phyloP scores from a whole-genome alignment of 2,888 invertebrate genomes.

The Rhamphomyia laevipes region DNA sequence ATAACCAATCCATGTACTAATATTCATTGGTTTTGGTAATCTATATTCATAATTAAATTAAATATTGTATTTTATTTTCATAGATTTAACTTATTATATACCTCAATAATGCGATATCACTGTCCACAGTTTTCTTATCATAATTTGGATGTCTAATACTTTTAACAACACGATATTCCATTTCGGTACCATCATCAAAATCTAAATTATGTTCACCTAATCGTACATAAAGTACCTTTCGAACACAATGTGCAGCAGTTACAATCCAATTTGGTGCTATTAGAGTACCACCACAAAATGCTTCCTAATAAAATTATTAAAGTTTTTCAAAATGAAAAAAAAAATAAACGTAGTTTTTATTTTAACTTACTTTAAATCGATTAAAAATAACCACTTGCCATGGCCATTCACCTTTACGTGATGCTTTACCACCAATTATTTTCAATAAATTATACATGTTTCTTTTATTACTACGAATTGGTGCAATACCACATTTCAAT shows the following conservation, averaged over 20 bases:
- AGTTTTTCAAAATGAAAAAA: neutral
- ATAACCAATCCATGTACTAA: slow-evolving; percentile 42
- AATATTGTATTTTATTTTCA: neutral
- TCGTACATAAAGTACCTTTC: slow-evolving; percentile 60
- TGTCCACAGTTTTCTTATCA: slow-evolving; percentile 80
- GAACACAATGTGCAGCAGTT: slow-evolving; percentile 79
- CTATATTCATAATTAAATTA: slow-evolving; percentile 15
- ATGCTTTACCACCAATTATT: slow-evolving; percentile 77
- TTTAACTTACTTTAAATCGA: slow-evolving; percentile 51
- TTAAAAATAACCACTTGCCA: slow-evolving; percentile 91
- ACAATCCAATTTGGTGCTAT: slow-evolving; percentile 73
- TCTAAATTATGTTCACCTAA: slow-evolving; percentile 79
- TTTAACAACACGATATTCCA: slow-evolving; percentile 61
- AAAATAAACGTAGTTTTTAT: neutral
- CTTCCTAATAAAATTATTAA: slow-evolving; percentile 47
- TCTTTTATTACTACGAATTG: slow-evolving; percentile 26
- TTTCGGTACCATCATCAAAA: slow-evolving; percentile 60
- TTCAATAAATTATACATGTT: slow-evolving; percentile 50
- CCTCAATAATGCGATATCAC: slow-evolving; percentile 81
- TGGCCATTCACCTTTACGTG: slow-evolving; percentile 77
- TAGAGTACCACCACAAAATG: slow-evolving; percentile 79
- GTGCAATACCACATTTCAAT: slow-evolving; percentile 33
- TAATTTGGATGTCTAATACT: slow-evolving; percentile 75
- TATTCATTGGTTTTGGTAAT: slow-evolving; percentile 29
- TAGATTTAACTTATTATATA: slow-evolving; percentile 25